Evolutionary conservation across 1,140 invertebrate species (phyloP).

Genomic region (Aphelenchoides avenae): DNA sequence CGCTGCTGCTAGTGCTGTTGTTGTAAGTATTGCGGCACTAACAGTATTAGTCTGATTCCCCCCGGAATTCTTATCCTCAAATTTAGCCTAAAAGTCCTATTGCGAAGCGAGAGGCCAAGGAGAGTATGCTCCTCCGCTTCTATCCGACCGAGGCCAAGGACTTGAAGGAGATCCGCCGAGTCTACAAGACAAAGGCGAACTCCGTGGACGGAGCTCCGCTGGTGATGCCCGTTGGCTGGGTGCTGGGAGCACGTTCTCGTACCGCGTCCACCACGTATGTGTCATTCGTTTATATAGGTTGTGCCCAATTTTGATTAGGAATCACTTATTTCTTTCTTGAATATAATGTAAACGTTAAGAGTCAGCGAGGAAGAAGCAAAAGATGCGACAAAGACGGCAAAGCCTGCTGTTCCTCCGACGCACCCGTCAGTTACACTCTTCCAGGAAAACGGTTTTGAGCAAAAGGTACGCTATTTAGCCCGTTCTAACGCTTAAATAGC

Average conservation of each 20-base stretch:
- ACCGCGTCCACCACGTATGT: slow-evolving; percentile 67
- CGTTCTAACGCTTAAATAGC: slow-evolving; percentile 10
- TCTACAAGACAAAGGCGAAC: slow-evolving; percentile 8
- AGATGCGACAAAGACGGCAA: slow-evolving; percentile 55
- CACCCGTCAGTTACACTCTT: slow-evolving; percentile 68
- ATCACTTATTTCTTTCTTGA: background rate
- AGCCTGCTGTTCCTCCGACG: background rate
- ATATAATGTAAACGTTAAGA: background rate
- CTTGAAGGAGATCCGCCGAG: slow-evolving; percentile 46
- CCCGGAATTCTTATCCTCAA: background rate
- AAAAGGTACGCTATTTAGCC: slow-evolving; percentile 68
- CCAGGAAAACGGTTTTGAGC: slow-evolving; percentile 93
- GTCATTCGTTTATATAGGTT: background rate
- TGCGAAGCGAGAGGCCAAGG: slow-evolving; percentile 58
- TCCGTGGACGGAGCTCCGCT: slow-evolving; percentile 80
- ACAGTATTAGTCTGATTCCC: slow-evolving; percentile 2
- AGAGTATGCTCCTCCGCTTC: slow-evolving; percentile 71
- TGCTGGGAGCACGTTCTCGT: slow-evolving; percentile 76
- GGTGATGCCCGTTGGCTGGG: slow-evolving; percentile 94
- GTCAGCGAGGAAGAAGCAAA: slow-evolving; percentile 6
- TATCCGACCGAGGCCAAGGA: no score
- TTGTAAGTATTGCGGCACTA: slow-evolving; percentile 20
- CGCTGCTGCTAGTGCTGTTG: slow-evolving; percentile 55
- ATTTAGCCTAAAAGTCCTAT: slow-evolving; percentile 53
- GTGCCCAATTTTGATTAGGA: slow-evolving; percentile 8